Evolutionary conservation across 2,113 vertebrate genomes (phyloP), one percentile per base, ranked within the genome.

Genomic region (Gobiocypris rarus): DNA sequence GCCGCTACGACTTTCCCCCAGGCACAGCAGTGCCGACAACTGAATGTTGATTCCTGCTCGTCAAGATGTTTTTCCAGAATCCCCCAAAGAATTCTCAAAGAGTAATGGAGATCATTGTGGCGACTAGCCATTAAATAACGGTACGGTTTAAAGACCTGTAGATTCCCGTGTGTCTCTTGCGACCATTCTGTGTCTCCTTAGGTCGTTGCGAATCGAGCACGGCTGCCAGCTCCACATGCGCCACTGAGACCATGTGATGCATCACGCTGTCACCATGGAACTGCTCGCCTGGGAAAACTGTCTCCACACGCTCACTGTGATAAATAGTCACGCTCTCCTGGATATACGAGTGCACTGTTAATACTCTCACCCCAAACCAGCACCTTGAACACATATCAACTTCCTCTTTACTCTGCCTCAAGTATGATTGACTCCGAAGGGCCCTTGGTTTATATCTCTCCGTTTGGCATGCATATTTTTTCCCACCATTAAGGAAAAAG

Each of bases 301-400:
- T 75, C 82, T 82, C 67, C 52, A 75, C 80, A 82, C 13, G 10
- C 82, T 83, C 82, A 83, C 82, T 83, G 82, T 83, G 82, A 83
- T 83, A 54, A 80, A 79, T 77, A 77, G 54, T 79, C 38, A 11
- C 58, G 9, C 7, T 63, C 56, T 48, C 70, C 19, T 56, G 79
- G 63, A 81, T 54, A n/a, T 24, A 82, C 1, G 5, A 38, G 17
- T n/a, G 52, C 78, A 63, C 34, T 50, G 50, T 58, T 48, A 19
- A 26, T 73, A 83, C 38, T 45, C 13, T 56, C 54, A 43, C 5
- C n/a, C 26, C 50, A 71, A 71, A 59, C 54, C 65, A 73, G 67
- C 50, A 45, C 17, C 81, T 54, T 2, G 2, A 26, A 59, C 65
- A 43, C 81, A 28, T 59, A 59, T 77, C 75, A 77, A 7, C 75